Base-by-base conservation (phyloP, 2,888 invertebrate genomes). In the Dilophus febrilis region DNA sequence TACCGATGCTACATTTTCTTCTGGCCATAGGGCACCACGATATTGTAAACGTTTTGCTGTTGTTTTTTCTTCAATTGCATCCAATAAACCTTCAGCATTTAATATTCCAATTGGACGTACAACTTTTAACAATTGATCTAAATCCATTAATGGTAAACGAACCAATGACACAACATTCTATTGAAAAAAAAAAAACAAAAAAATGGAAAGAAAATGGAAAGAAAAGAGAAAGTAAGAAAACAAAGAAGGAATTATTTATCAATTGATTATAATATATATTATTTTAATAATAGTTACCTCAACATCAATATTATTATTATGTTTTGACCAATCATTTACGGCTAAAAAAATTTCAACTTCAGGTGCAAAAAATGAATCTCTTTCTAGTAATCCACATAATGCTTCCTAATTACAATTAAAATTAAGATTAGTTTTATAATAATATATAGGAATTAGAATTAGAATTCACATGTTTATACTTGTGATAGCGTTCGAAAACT, bases 261-360 rank as follows among this genome's bases (percentile, higher is more conserved):
- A 30, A 17, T 14, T 1, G 3, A 34, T 22, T 16, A 22, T 41
- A n/a, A 16, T 6, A 35, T n/a, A n/a, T n/a, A n/a, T 17, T 14
- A 12, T 8, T 27, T 17, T 22, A 28, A 39, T 13, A 44, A 41
- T 45, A 22, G 22, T 22, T 42, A 56, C 55, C 44, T 55, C 54
- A 40, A 58, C 51, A 41, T 62, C 56, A 12, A 55, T 68, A 45
- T 71, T 70, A 43, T 74, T 69, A 65, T 92, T 91, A 22, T 76
- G 73, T 48, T 74, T 75, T 49, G 83, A 80, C 95, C 95, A 97
- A 42, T 68, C 71, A 57, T 77, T 74, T 1, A 95, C 85, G 0
- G 90, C 86, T 51, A 75, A 71, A 65, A 98, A 98, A 48, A 98
- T 94, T 51, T 92, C 84, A 30, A 88, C 86, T 64, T 98, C 98